phyloP scores from a whole-genome alignment of 2,113 vertebrate species.

The Platysternon megacephalum region DNA sequence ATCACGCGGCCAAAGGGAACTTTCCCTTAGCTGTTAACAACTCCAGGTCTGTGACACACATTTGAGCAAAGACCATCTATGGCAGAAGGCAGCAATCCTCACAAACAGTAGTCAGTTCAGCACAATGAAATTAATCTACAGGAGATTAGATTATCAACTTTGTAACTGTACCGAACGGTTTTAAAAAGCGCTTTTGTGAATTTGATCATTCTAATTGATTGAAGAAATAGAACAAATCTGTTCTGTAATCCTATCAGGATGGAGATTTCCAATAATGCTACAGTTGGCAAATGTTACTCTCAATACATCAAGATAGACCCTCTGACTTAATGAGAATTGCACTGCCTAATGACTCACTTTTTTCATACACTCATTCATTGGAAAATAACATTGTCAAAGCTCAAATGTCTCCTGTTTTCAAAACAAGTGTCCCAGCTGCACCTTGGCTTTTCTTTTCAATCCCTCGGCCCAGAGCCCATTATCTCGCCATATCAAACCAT shows the following conservation, averaged over 20 bases:
- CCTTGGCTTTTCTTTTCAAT: neutral
- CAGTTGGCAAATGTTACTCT: neutral
- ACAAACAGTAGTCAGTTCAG: neutral
- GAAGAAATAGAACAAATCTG: neutral
- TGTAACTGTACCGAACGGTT: neutral
- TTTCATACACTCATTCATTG: neutral
- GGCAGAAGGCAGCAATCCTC: neutral
- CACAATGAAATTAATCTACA: neutral
- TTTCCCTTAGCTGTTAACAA: neutral
- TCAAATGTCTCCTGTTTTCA: neutral
- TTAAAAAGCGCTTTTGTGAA: conserved; percentile 3
- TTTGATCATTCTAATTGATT: neutral
- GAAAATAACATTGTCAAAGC: neutral
- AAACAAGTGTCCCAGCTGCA: neutral
- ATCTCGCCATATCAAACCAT: neutral
- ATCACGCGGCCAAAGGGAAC: neutral
- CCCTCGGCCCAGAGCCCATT: neutral
- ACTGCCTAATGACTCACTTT: neutral
- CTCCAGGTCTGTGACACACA: fast-evolving
- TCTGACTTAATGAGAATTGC: neutral
- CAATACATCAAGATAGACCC: neutral
- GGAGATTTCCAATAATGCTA: neutral
- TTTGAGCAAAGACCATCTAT: neutral
- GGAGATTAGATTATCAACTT: neutral
- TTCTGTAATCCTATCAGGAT: neutral